These are phyloP conservation scores for Dendroctonus ponderosae DNA, from an alignment of 1,140 invertebrate species.

Conservation along the genomic window DNA sequence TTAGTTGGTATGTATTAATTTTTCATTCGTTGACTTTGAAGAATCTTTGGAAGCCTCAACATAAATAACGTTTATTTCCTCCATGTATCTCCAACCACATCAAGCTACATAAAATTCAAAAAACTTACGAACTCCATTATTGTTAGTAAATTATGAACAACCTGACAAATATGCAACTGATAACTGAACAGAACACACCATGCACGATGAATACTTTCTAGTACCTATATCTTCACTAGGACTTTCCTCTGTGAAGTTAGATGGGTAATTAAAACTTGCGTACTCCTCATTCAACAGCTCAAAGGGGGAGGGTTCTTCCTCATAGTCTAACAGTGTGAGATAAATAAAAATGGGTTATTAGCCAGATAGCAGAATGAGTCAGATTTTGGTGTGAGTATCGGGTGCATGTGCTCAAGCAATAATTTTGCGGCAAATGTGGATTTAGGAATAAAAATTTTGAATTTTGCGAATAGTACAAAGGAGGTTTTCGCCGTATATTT, in stretches of 20 bases:
- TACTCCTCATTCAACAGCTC: constrained; percentile 2
- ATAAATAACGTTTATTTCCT: too few relatives aligned
- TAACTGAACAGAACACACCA: too few relatives aligned
- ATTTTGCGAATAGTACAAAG: background rate
- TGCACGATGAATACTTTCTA: background rate
- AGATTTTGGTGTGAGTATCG: background rate
- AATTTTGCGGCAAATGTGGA: background rate
- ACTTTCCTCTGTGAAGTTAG: constrained; percentile 9
- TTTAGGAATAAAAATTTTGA: background rate
- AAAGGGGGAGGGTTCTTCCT: background rate
- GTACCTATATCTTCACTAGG: constrained; percentile 1
- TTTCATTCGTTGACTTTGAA: too few relatives aligned
- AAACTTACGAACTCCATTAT: too few relatives aligned
- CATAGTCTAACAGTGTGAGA: constrained; percentile 4
- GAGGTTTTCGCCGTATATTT: background rate
- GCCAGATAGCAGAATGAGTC: constrained; percentile 3
- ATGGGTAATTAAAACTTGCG: background rate
- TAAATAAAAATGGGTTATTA: constrained; percentile 9
- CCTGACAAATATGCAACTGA: too few relatives aligned
- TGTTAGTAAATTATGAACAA: too few relatives aligned
- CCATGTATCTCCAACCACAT: too few relatives aligned
- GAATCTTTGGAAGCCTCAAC: too few relatives aligned
- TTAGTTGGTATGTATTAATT: too few relatives aligned
- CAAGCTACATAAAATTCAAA: too few relatives aligned
- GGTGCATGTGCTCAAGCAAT: background rate